These are phyloP conservation scores for Marasmarcha lunaedactyla DNA, from an alignment of 2,888 invertebrate genomes.

Conservation along the genomic window DNA sequence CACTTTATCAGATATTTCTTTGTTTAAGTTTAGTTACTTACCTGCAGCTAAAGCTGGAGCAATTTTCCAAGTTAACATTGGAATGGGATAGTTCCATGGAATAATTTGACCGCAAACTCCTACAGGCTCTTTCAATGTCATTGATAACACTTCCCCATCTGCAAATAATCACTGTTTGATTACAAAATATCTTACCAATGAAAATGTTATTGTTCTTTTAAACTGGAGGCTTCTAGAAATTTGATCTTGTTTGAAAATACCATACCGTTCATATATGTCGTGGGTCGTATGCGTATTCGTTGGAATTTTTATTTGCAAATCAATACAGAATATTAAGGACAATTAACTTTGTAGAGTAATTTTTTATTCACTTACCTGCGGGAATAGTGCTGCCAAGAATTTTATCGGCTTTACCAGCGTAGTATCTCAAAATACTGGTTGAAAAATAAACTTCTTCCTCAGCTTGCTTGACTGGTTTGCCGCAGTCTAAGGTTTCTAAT, in stretches of 20 bases:
- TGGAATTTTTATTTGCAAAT: too few species aligned
- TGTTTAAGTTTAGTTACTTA: conserved; percentile 18
- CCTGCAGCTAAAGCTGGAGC: conserved; percentile 81
- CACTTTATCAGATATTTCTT: too few species aligned
- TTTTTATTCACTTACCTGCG: conserved; percentile 44
- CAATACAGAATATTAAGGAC: too few species aligned
- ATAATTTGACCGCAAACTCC: conserved; percentile 91
- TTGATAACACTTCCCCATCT: conserved; percentile 85
- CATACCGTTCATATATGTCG: too few species aligned
- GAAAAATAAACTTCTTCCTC: conserved; percentile 76
- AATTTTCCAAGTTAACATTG: conserved; percentile 97
- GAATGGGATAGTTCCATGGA: conserved; percentile 93
- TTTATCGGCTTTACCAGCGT: conserved; percentile 94
- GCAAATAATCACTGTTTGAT: too few species aligned
- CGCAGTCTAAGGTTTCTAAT: conserved; percentile 94
- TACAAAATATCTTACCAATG: too few species aligned
- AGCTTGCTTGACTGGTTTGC: conserved; percentile 85
- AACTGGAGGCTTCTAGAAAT: too few species aligned
- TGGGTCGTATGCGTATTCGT: too few species aligned
- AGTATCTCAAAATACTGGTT: conserved; percentile 80
- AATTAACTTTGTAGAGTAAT: too few species aligned
- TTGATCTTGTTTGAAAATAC: too few species aligned
- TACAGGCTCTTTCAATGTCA: conserved; percentile 90
- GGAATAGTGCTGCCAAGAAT: conserved; percentile 83
- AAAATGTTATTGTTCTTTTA: too few species aligned